Evolutionary conservation across 2,113 vertebrate genomes (phyloP).

Genomic region (Danionella cerebrum): DNA sequence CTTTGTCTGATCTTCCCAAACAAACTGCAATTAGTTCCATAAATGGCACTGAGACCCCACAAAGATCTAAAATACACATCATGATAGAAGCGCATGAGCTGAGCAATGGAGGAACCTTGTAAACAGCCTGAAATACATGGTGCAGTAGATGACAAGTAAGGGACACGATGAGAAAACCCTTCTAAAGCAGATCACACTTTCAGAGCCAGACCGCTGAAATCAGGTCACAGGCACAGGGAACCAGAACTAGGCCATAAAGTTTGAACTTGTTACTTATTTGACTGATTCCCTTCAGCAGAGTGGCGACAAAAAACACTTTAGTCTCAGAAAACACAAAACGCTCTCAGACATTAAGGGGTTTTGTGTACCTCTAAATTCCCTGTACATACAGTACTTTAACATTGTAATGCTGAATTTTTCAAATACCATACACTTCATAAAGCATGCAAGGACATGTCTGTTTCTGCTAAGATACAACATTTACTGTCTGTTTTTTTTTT

Average conservation of each 20-base stretch:
- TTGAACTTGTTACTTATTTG: not conserved
- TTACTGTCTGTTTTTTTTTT: not conserved
- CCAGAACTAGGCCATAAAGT: constrained; percentile 28
- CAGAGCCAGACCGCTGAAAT: constrained; percentile 6
- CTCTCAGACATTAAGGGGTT: not conserved
- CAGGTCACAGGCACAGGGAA: constrained; percentile 22
- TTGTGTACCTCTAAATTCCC: too few species aligned
- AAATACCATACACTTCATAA: too few species aligned
- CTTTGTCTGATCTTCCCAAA: not conserved
- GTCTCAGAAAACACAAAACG: not conserved
- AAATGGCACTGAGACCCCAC: not conserved
- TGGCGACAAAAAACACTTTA: not conserved
- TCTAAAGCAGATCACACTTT: not conserved
- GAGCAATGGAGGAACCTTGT: not conserved
- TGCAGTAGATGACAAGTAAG: too few species aligned
- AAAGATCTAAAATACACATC: not conserved
- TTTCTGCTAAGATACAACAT: not conserved
- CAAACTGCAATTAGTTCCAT: not conserved
- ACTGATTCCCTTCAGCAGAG: not conserved
- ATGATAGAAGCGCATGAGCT: not conserved
- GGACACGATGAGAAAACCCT: not conserved
- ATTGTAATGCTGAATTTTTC: too few species aligned
- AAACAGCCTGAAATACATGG: not conserved
- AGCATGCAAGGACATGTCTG: not conserved
- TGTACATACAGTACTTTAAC: too few species aligned